phyloP scores from a whole-genome alignment of 2,797 vertebrate genomes.

The Euphonia xanthogaster region DNA sequence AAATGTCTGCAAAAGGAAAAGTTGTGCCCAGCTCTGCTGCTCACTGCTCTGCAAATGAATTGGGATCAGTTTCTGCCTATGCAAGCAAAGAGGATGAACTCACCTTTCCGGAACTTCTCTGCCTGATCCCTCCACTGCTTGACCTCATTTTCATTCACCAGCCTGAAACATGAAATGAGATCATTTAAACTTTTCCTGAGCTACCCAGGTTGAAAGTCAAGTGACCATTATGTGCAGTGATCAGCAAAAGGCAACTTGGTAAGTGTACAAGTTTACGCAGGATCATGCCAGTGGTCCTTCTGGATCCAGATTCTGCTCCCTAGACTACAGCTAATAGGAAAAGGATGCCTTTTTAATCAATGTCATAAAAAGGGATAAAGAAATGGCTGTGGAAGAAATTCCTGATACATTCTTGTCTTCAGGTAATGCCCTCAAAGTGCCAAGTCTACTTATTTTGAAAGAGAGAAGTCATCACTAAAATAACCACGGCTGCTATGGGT shows the following conservation, averaged over 20 bases:
- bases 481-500: not conserved
- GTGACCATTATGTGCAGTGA: not conserved
- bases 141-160: conserved; percentile 97
- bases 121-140: conserved; percentile 96
- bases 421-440: not conserved
- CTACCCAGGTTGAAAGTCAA: not conserved
- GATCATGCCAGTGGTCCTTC: not conserved
- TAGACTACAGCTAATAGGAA: not conserved
- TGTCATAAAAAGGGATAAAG: not conserved
- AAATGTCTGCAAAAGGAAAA: not conserved
- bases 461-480: not conserved
- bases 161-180: conserved; percentile 75
- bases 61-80: not conserved
- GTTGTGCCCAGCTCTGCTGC: not conserved
- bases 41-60: not conserved
- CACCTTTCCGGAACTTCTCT: conserved; percentile 97
- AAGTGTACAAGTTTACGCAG: not conserved
- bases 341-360: not conserved
- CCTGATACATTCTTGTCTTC: not conserved
- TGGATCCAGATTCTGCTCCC: not conserved
- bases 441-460: not conserved
- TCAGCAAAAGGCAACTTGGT: not conserved
- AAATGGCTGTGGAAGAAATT: not conserved
- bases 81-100: not conserved
- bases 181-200: not conserved